phyloP scores from a whole-genome alignment of 2,888 invertebrate genomes.

The Criorhina ranunculi region DNA sequence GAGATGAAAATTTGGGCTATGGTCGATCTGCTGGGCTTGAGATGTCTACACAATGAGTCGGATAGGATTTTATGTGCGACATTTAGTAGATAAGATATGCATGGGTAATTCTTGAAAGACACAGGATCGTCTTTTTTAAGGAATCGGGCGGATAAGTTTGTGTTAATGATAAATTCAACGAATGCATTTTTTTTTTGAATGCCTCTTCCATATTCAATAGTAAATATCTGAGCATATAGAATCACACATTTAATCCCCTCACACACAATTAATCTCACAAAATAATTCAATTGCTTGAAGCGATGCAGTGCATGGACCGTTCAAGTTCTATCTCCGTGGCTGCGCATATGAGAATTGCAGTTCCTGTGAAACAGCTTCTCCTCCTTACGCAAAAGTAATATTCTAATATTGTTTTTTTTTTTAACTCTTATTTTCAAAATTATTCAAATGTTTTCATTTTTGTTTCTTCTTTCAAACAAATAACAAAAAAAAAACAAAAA shows the following conservation, averaged over 20 bases:
- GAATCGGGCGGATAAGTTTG: too few relatives aligned
- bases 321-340: slow-evolving; percentile 63
- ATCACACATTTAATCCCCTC: not conserved
- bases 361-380: slow-evolving; percentile 72
- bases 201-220: slow-evolving; percentile 7
- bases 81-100: too few relatives aligned
- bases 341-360: slow-evolving; percentile 49
- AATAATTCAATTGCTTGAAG: slow-evolving; percentile 61
- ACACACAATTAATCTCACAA: slow-evolving; percentile 36
- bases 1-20: too few relatives aligned
- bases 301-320: slow-evolving; percentile 75
- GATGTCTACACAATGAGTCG: too few relatives aligned
- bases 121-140: too few relatives aligned
- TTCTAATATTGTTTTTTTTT: slow-evolving; percentile 62
- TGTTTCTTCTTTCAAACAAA: slow-evolving; percentile 70
- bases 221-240: slow-evolving; percentile 43
- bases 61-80: too few relatives aligned
- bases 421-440: slow-evolving; percentile 35
- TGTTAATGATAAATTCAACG: too few relatives aligned
- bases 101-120: too few relatives aligned
- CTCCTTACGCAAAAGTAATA: slow-evolving; percentile 71
- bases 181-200: not conserved
- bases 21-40: too few relatives aligned
- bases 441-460: slow-evolving; percentile 71
- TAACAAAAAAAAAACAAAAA: slow-evolving; percentile 48